Evolutionary conservation across 1,140 invertebrate genomes (phyloP).

Genomic region (Aethina tumida): DNA sequence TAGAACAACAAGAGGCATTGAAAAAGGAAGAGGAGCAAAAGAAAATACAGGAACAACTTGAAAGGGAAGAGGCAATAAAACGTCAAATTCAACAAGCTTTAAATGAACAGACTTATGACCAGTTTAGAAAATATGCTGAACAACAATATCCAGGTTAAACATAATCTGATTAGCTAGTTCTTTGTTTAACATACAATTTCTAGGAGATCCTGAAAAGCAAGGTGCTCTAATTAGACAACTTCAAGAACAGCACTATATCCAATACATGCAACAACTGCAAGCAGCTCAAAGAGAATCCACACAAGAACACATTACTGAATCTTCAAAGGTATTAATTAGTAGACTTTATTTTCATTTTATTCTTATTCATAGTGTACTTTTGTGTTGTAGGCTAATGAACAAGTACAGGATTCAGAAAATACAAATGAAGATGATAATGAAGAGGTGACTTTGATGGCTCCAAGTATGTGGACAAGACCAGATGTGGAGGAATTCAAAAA

Average conservation of each 20-base stretch:
- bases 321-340: constrained; percentile 1
- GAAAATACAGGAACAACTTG: constrained; percentile 46
- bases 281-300: constrained; percentile 34
- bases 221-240: constrained; percentile 83
- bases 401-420: constrained; percentile 2
- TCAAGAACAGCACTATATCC: constrained; percentile 96
- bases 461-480: constrained; percentile 91
- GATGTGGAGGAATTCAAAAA: constrained; percentile 90
- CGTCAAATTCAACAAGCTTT: constrained; percentile 89
- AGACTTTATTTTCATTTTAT: neutral
- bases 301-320: constrained; percentile 29
- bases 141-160: constrained; percentile 82
- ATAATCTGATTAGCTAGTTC: neutral
- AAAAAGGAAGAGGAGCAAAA: constrained; percentile 54
- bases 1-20: constrained; percentile 43
- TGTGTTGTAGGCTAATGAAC: constrained; percentile 2
- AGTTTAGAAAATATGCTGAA: constrained; percentile 88
- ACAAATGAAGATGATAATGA: constrained; percentile 16
- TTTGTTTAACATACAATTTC: constrained; percentile 5
- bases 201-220: constrained; percentile 78
- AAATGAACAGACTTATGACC: constrained; percentile 91
- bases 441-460: constrained; percentile 13
- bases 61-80: constrained; percentile 50
- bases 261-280: constrained; percentile 87
- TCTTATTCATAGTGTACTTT: constrained; percentile 6